Evolutionary conservation across 2,797 vertebrate genomes (phyloP).

Genomic region (Enoplosus armatus): DNA sequence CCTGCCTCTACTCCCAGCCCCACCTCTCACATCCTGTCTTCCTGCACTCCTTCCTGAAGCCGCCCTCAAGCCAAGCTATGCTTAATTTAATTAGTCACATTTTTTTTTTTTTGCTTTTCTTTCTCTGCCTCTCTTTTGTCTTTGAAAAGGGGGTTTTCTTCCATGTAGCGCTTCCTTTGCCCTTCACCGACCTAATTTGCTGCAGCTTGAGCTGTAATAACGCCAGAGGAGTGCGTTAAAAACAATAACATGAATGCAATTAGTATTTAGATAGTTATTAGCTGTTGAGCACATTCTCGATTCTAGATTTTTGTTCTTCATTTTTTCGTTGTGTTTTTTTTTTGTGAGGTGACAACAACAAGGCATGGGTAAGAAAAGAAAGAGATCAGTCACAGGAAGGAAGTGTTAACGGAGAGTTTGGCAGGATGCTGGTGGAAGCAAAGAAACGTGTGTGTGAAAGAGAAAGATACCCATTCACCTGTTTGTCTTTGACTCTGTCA

Average conservation of each 20-base stretch:
- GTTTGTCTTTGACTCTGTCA: constrained; percentile 55
- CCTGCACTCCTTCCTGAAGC: constrained; percentile 28
- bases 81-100: constrained; percentile 73
- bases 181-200: constrained; percentile 54
- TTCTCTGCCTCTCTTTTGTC: constrained; percentile 37
- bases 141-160: constrained; percentile 33
- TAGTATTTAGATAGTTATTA: constrained; percentile 46
- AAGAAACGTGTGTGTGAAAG: constrained; percentile 23
- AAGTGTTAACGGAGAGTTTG: constrained; percentile 40
- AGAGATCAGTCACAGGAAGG: constrained; percentile 38
- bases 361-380: constrained; percentile 22
- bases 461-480: constrained; percentile 43
- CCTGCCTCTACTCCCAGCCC: constrained; percentile 46
- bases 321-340: neutral
- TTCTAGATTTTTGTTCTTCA: constrained; percentile 21
- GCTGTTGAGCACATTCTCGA: constrained; percentile 22
- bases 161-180: constrained; percentile 24
- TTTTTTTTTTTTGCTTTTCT: constrained; percentile 50
- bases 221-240: constrained; percentile 43
- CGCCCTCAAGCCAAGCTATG: constrained; percentile 63
- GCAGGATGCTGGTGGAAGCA: constrained; percentile 38
- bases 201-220: constrained; percentile 53
- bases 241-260: constrained; percentile 48
- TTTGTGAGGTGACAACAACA: constrained; percentile 28
- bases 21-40: constrained; percentile 60